A percentile compares a stretch with the other conserved stretches of the same genome.
These are phyloP conservation scores for Apodemia zela DNA, from an alignment of 2,888 invertebrate genomes.

Conservation along the genomic window DNA sequence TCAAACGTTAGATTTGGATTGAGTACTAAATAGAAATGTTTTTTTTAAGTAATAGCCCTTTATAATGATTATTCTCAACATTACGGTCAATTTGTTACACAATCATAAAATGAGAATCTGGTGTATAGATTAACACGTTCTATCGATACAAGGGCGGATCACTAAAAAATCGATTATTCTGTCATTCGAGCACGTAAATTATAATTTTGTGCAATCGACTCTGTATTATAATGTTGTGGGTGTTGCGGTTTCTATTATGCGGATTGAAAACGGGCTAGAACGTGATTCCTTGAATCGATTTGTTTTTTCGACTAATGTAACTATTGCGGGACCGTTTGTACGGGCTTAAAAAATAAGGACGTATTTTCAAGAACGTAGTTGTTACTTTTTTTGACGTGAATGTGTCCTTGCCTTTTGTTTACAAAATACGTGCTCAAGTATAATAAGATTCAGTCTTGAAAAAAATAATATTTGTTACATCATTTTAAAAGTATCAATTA, in stretches of 20 bases:
- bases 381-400: neutral
- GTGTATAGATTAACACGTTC: constrained; percentile 26
- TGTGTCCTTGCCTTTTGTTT: constrained; percentile 15
- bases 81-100: neutral
- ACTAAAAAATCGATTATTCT: constrained; percentile 56
- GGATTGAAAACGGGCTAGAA: constrained; percentile 56
- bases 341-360: constrained; percentile 55
- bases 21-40: too few species aligned
- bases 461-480: too few species aligned
- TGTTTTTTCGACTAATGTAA: constrained; percentile 46
- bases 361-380: constrained; percentile 30
- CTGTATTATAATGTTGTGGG: constrained; percentile 67
- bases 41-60: neutral
- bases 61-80: neutral
- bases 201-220: constrained; percentile 69
- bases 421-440: neutral
- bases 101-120: constrained; percentile 12
- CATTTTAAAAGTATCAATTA: too few species aligned
- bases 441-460: neutral
- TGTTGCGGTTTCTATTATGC: constrained; percentile 67
- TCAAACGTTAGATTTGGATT: too few species aligned
- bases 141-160: constrained; percentile 33
- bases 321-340: constrained; percentile 60
- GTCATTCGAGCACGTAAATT: constrained; percentile 68
- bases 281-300: constrained; percentile 65